Evolutionary conservation across 2,888 invertebrate species (phyloP).

Genomic region (Trichogramma evanescens): DNA sequence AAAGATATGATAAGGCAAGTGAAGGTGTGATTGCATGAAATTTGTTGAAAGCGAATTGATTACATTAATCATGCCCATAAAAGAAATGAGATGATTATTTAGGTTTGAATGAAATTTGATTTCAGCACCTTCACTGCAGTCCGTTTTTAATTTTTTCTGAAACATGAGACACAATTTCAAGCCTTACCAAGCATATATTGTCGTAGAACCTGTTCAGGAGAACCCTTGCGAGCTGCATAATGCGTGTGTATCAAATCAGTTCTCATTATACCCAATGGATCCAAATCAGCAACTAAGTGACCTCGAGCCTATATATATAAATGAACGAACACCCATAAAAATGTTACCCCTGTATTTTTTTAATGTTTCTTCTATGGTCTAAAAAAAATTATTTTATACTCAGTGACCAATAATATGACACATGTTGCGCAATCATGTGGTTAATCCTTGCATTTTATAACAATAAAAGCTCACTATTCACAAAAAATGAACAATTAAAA

Average conservation of each 20-base stretch:
- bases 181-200: conserved; percentile 61
- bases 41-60: background rate
- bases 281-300: conserved; percentile 87
- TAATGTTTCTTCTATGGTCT: background rate
- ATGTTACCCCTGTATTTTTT: background rate
- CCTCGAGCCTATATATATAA: conserved; percentile 71
- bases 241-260: conserved; percentile 56
- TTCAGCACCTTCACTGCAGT: conserved; percentile 21
- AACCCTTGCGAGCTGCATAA: conserved; percentile 51
- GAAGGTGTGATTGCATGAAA: conserved; percentile 17
- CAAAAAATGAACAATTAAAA: background rate
- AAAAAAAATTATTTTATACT: conserved; percentile 5
- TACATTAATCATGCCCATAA: background rate
- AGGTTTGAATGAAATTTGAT: background rate
- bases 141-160: conserved; percentile 9
- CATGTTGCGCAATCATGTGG: background rate
- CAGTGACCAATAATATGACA: conserved; percentile 5
- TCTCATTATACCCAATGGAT: conserved; percentile 86
- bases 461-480: background rate
- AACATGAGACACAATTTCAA: conserved; percentile 29
- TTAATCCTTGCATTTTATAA: background rate
- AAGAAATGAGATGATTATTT: background rate
- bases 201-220: conserved; percentile 57
- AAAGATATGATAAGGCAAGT: conserved; percentile 5
- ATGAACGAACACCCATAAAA: conserved; percentile 36